Evolutionary conservation across 2,113 vertebrate genomes (phyloP).

Genomic region (Chrysemys picta): DNA sequence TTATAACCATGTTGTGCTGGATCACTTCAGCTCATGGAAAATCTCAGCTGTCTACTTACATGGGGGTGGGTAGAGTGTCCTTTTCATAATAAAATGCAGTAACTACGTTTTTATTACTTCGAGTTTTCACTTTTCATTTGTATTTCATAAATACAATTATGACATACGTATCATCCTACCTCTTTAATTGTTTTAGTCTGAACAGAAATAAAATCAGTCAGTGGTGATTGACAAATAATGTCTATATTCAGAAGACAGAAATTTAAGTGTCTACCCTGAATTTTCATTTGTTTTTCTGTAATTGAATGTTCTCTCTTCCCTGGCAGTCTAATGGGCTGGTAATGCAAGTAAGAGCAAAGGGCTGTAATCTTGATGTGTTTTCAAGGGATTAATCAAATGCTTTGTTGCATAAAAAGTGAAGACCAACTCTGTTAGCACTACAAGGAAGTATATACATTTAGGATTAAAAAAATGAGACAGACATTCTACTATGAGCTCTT

Average conservation of each 20-base stretch:
- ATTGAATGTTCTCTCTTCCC: background rate
- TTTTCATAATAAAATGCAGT: background rate
- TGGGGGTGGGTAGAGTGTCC: background rate
- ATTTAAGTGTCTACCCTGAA: background rate
- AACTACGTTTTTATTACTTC: background rate
- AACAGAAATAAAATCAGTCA: background rate
- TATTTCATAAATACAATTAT: background rate
- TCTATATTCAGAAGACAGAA: background rate
- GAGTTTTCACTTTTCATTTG: background rate
- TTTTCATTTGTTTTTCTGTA: background rate
- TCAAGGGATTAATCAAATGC: background rate
- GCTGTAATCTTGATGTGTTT: background rate
- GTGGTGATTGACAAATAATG: background rate
- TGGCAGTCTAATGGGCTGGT: background rate
- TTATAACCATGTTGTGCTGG: background rate
- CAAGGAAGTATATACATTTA: background rate
- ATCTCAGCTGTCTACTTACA: background rate
- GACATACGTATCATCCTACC: background rate
- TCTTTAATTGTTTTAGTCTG: background rate
- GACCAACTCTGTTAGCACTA: background rate
- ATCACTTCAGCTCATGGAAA: background rate
- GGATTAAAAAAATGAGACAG: background rate
- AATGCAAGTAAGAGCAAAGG: background rate
- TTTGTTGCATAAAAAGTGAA: background rate
- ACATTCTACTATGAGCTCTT: background rate